These are phyloP conservation scores for Chionomys nivalis DNA, from an alignment of 2,113 vertebrate genomes.

Conservation along the genomic window DNA sequence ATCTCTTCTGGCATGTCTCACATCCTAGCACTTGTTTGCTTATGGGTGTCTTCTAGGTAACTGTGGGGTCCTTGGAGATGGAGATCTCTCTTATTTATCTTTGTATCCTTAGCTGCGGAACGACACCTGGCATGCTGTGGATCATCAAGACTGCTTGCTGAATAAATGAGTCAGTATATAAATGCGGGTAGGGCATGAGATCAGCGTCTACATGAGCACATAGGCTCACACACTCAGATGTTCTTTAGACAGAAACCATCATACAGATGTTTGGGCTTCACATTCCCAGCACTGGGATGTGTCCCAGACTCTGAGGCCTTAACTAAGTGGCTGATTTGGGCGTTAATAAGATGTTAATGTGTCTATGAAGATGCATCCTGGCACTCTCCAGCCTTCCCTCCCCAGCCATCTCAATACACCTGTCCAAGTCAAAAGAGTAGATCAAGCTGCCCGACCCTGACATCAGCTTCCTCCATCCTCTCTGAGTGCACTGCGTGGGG, in stretches of 20 bases:
- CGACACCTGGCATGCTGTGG: not conserved
- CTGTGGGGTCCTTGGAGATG: not conserved
- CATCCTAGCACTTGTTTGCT: not conserved
- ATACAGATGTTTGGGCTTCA: constrained; percentile 23
- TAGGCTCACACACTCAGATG: not conserved
- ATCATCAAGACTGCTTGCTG: not conserved
- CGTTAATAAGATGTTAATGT: not conserved
- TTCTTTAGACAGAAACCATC: not conserved
- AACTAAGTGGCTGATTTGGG: not conserved
- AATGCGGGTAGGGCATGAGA: not conserved
- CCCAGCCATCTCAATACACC: not conserved
- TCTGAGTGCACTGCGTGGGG: not conserved
- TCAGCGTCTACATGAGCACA: constrained; percentile 5
- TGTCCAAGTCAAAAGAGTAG: not conserved
- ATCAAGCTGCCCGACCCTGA: not conserved
- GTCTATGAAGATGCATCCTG: not conserved
- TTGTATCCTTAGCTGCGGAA: constrained; percentile 18
- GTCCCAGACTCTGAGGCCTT: not conserved
- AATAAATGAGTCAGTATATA: constrained; percentile 17
- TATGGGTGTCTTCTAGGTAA: not conserved
- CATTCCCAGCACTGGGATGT: not conserved
- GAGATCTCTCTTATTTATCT: constrained; percentile 17
- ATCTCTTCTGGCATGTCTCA: not conserved
- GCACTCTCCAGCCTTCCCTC: not conserved
- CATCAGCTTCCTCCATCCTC: not conserved